phyloP scores from a whole-genome alignment of 2,888 invertebrate genomes.

The Drosophila nigritarsus region DNA sequence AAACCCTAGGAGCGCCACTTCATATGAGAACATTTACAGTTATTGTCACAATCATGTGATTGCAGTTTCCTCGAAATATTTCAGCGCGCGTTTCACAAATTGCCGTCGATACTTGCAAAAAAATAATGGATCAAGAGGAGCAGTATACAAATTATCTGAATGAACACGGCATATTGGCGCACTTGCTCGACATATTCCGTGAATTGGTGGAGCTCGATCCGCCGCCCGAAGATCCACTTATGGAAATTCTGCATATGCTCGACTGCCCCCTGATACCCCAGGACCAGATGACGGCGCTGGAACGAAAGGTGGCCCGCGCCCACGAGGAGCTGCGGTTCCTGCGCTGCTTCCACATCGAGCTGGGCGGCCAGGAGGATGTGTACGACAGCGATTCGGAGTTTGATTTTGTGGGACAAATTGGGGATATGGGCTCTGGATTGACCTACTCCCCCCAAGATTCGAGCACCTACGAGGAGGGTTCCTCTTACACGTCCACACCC shows the following conservation, averaged over 20 bases:
- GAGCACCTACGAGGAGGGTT: constrained; percentile 1
- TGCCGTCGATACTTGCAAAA: neutral
- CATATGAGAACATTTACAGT: constrained; percentile 36
- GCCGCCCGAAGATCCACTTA: constrained; percentile 53
- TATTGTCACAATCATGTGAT: constrained; percentile 34
- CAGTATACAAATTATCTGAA: constrained; percentile 40
- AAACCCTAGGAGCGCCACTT: constrained; percentile 19
- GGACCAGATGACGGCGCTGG: constrained; percentile 64
- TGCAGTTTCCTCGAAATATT: neutral
- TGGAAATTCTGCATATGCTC: constrained; percentile 49
- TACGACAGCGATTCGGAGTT: constrained; percentile 59
- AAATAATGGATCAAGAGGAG: constrained; percentile 47
- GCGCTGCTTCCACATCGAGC: constrained; percentile 46
- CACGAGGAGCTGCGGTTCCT: constrained; percentile 61
- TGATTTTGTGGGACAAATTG: constrained; percentile 56
- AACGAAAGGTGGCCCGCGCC: constrained; percentile 59
- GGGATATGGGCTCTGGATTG: constrained; percentile 2
- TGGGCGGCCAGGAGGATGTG: constrained; percentile 47
- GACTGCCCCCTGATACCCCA: constrained; percentile 66
- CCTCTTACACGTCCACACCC: neutral
- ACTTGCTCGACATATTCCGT: constrained; percentile 47
- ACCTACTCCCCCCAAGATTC: neutral
- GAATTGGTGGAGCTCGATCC: constrained; percentile 45
- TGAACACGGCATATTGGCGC: constrained; percentile 46
- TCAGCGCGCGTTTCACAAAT: constrained; percentile 11